These are phyloP conservation scores for Tetramorium alpestre DNA, from an alignment of 1,140 invertebrate genomes.

Conservation along the genomic window DNA sequence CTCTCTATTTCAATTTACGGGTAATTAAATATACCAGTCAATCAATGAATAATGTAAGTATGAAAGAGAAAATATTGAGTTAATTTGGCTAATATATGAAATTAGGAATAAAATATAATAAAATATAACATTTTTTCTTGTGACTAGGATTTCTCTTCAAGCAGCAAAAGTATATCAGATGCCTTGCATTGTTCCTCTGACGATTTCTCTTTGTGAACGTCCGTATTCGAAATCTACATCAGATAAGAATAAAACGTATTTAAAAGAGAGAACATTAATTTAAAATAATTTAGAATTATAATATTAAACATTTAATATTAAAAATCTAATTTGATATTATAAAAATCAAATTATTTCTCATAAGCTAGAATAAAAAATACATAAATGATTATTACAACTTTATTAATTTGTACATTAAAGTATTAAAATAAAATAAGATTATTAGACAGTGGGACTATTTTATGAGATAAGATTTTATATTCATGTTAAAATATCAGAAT, in stretches of 20 bases:
- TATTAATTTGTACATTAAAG: not conserved
- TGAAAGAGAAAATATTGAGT: not conserved
- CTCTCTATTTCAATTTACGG: not conserved
- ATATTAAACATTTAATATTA: too few species aligned
- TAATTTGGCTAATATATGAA: constrained; percentile 44
- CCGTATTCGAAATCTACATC: constrained; percentile 48
- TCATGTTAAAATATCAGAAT: too few species aligned
- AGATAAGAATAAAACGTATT: constrained; percentile 63
- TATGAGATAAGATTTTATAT: too few species aligned
- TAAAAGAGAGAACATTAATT: constrained; percentile 18
- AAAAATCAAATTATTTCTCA: too few species aligned
- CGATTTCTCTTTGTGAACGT: constrained; percentile 35
- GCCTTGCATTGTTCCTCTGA: constrained; percentile 39
- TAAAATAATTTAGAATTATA: constrained; percentile 26
- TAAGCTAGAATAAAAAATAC: too few species aligned
- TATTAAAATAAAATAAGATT: too few species aligned
- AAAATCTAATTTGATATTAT: too few species aligned
- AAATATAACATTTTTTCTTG: constrained; percentile 66
- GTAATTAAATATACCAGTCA: constrained; percentile 25
- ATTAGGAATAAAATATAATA: constrained; percentile 67
- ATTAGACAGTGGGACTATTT: too few species aligned
- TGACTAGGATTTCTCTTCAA: constrained; percentile 72
- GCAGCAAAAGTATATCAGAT: constrained; percentile 61
- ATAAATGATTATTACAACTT: too few species aligned
- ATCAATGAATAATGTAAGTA: not conserved